These are phyloP conservation scores for Ctenosaura bakeri DNA, from an alignment of 2,797 vertebrate genomes.

Conservation along the genomic window DNA sequence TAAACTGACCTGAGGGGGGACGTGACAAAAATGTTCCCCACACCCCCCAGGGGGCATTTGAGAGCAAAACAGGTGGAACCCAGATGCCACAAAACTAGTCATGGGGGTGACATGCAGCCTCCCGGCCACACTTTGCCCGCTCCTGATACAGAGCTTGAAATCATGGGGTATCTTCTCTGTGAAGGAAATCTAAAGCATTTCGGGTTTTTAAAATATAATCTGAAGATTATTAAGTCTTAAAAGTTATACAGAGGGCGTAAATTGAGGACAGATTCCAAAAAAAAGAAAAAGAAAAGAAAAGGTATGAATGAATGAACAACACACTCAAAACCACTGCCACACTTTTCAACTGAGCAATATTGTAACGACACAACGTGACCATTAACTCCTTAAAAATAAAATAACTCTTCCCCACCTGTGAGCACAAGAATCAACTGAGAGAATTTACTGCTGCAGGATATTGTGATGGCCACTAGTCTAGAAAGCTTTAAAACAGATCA, in stretches of 20 bases:
- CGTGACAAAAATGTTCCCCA: no score
- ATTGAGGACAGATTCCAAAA: neutral
- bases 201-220: no score
- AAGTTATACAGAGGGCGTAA: neutral
- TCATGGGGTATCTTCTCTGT: no score
- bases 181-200: no score
- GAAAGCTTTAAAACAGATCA: neutral
- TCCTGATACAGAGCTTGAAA: no score
- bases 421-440: neutral
- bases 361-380: neutral
- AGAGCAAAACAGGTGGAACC: no score
- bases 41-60: no score
- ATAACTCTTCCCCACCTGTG: no score
- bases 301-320: neutral
- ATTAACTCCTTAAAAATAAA: neutral
- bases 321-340: neutral
- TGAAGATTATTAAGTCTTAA: neutral
- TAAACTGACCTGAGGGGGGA: no score
- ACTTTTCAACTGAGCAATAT: neutral
- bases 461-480: neutral
- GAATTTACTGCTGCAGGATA: neutral
- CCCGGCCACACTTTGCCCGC: no score
- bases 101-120: no score
- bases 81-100: no score
- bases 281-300: neutral